Base-by-base conservation (phyloP, 2,113 vertebrate species). In the Triplophysa dalaica region DNA sequence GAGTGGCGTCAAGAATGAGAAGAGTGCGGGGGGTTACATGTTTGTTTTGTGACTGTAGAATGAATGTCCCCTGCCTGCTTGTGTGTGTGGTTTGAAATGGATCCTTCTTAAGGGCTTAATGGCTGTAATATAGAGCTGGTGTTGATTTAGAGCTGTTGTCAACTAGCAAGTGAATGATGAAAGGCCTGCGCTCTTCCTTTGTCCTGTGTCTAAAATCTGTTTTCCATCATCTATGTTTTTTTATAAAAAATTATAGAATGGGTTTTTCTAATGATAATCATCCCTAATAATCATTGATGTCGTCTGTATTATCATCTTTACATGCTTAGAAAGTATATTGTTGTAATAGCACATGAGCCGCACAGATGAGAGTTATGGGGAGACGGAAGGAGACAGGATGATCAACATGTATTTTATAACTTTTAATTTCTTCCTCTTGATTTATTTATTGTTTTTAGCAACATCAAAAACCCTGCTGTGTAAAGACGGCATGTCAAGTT, bases 51-150 rank as follows among this genome's bases (percentile, higher is more conserved):
- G 58, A 38, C 16, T 43, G 29, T 67, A 66, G 21, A 62, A 19
- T 70, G 43, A 58, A 50, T 52, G 19, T 77, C 66, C 66, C 45
- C 24, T 65, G 61, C 19, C n/a, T 66, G 38, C 22, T 58, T 62
- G 81, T 65, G 66, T 77, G 29, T 77, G 79, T 72, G 38, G 21
- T 58, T 73, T 60, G 62, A 74, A 83, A 80, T 68, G 22, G 41
- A 80, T 77, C 83, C 70, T 41, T 21, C 70, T 79, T 61, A 58
- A 79, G 48, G 22, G 45, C 56, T 70, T 82, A 70, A 60, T 75
- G 54, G 14, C 58, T 68, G 21, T 21, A 17, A 65, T 45, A 67
- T 63, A 65, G 56, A 64, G n/a, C 78, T 73, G 69, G n/a, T 64
- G 16, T 48, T 81, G 60, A 52, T 54, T 14, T 50, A 52, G 54